phyloP scores from a whole-genome alignment of 2,888 invertebrate genomes.

The Drosophila multiciliata region DNA sequence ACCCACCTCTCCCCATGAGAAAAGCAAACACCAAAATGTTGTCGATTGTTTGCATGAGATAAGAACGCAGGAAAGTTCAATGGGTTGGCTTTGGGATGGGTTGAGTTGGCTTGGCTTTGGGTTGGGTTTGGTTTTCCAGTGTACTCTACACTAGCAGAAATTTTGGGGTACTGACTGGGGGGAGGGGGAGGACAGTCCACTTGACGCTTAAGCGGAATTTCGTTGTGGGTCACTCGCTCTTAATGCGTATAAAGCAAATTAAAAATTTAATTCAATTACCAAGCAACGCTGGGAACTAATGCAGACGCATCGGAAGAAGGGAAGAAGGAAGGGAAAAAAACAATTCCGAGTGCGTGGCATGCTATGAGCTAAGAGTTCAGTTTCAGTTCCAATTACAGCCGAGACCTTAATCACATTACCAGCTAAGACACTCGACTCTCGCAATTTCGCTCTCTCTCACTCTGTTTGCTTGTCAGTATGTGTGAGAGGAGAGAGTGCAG shows the following conservation, averaged over 20 bases:
- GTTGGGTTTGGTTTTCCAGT: neutral
- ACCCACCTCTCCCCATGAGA: constrained; percentile 36
- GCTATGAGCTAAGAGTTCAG: constrained; percentile 22
- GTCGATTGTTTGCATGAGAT: constrained; percentile 44
- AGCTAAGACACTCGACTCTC: constrained; percentile 17
- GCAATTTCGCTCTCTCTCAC: neutral
- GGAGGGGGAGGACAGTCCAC: constrained; percentile 31
- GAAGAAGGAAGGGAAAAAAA: neutral
- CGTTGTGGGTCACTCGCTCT: constrained; percentile 16
- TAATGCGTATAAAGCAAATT: constrained; percentile 67
- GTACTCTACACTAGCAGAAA: neutral
- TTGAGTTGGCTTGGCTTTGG: neutral
- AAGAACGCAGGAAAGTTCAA: constrained; percentile 30
- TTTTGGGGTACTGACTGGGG: neutral
- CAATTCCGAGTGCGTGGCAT: constrained; percentile 2
- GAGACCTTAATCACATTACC: constrained; percentile 32
- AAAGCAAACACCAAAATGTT: neutral
- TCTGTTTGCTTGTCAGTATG: neutral
- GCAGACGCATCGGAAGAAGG: neutral
- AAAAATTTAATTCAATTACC: constrained; percentile 76
- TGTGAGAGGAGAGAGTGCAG: no score
- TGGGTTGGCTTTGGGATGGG: neutral
- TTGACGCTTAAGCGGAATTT: constrained; percentile 37
- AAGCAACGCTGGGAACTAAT: constrained; percentile 1
- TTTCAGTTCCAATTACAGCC: neutral